phyloP scores from a whole-genome alignment of 2,888 invertebrate genomes.

The Hoplodrina ambigua region DNA sequence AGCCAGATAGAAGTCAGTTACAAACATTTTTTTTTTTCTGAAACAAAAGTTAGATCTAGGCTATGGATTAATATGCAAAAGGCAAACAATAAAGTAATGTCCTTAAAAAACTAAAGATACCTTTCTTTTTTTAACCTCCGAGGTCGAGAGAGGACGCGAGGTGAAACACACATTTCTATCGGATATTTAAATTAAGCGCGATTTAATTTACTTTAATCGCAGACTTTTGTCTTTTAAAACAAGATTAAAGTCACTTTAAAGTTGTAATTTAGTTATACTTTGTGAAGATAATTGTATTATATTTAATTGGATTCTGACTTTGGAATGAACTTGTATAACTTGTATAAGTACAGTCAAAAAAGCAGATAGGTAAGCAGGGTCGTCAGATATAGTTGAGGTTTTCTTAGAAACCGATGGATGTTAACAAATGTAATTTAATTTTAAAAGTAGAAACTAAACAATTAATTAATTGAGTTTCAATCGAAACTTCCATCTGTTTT shows the following conservation, averaged over 20 bases:
- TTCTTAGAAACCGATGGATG: too few species aligned
- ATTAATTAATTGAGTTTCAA: too few species aligned
- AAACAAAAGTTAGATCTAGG: too few species aligned
- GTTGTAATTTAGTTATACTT: conserved; percentile 16
- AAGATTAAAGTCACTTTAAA: conserved; percentile 18
- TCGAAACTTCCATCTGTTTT: too few species aligned
- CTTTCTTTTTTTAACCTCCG: background rate
- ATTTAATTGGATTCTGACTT: conserved; percentile 30
- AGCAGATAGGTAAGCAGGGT: too few species aligned
- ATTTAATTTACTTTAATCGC: conserved; percentile 23
- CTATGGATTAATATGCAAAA: too few species aligned
- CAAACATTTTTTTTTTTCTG: too few species aligned
- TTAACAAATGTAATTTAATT: too few species aligned
- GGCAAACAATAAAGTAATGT: background rate
- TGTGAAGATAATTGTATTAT: conserved; percentile 22
- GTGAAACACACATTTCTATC: background rate
- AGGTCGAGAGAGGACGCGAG: background rate
- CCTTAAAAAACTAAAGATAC: background rate
- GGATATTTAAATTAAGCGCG: background rate
- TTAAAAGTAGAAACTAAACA: too few species aligned
- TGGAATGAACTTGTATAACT: conserved; percentile 21
- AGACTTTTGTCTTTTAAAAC: conserved; percentile 12
- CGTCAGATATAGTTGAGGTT: too few species aligned
- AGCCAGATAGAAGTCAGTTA: too few species aligned
- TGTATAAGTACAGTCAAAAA: too few species aligned